Evolutionary conservation across 2,888 invertebrate species (phyloP).

Genomic region (Habroteleia sp.): DNA sequence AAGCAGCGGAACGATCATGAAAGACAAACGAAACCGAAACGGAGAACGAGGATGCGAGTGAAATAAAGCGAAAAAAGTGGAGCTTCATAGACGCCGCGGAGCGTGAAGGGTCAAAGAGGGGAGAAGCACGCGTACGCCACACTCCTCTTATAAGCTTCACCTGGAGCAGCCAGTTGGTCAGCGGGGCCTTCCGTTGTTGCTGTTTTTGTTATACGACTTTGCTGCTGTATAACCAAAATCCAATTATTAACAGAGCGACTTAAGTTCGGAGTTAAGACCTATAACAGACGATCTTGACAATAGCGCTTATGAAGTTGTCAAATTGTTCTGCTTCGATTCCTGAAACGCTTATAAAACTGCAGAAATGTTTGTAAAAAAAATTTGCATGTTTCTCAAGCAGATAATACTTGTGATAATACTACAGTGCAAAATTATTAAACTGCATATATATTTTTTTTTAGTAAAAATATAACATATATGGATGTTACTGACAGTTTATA

Average conservation of each 20-base stretch:
- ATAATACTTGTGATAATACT: too few relatives aligned
- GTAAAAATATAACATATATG: too few relatives aligned
- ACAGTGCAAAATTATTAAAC: too few relatives aligned
- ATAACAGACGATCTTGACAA: too few relatives aligned
- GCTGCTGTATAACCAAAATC: constrained; percentile 63
- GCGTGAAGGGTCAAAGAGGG: constrained; percentile 67
- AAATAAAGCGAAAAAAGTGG: constrained; percentile 57
- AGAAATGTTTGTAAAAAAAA: too few relatives aligned
- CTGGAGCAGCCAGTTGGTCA: constrained; percentile 69
- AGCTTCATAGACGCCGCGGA: constrained; percentile 63
- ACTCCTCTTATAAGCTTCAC: constrained; percentile 67
- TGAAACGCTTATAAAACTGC: too few relatives aligned
- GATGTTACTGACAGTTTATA: too few relatives aligned
- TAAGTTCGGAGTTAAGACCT: constrained; percentile 15
- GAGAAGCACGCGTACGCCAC: constrained; percentile 70
- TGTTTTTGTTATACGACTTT: constrained; percentile 64
- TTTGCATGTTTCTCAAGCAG: too few relatives aligned
- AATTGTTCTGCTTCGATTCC: too few relatives aligned
- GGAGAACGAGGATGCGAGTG: constrained; percentile 38
- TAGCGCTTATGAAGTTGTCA: constrained; percentile 25
- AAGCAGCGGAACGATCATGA: constrained; percentile 40
- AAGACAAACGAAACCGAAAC: constrained; percentile 48
- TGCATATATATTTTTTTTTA: too few relatives aligned
- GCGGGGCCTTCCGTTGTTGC: constrained; percentile 65
- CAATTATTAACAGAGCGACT: constrained; percentile 56